Evolutionary conservation across 1,140 invertebrate genomes (phyloP), one percentile per base, ranked within the genome.

Genomic region (Drosophila azteca): DNA sequence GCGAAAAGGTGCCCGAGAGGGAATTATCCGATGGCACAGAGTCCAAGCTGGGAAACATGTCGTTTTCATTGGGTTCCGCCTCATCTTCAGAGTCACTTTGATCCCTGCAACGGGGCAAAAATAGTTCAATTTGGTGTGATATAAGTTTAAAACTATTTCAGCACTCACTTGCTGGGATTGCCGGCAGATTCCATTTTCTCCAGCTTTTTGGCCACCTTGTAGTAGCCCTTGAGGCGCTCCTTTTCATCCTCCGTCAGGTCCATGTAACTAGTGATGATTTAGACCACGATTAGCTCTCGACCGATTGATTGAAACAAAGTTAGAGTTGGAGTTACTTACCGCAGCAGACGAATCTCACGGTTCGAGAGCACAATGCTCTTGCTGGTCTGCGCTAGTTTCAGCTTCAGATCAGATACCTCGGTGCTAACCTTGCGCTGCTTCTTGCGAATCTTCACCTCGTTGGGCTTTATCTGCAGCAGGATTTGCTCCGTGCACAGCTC

Each of bases 231-330:
- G 1, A 98, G 92, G 91, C 97, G 98, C 83, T 97, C 96, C 80
- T 97, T 97, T 79, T 98, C 97, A 70, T 98, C 97, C 70, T 98
- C 96, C n/a, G 97, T 97, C 17, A 98, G 93, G 83, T 97, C 97
- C 74, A 98, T 94, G 92, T 98, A 97, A 83, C 95, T 95, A 65
- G 24, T 5, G 29, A 17, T 62, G 13, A 26, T 13, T 1, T 2
- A 9, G 0, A 26, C 31, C 31, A 8, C 8, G 31, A 13, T 39
- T 39, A 39, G 35, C 35, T 13, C 11, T 39, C 0, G 35, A 39
- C 4, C 1, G 3, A 39, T 13, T 3, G 11, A 39, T 39, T 13
- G 35, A 13, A 13, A 13, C 35, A 17, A 7, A 22, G 2, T n/a
- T n/a, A n/a, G n/a, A n/a, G n/a, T n/a, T n/a, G 17, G 6, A 39